Evolutionary conservation across 2,888 invertebrate genomes (phyloP), one percentile per base, ranked within the genome.

Genomic region (Leistus spinibarbis): DNA sequence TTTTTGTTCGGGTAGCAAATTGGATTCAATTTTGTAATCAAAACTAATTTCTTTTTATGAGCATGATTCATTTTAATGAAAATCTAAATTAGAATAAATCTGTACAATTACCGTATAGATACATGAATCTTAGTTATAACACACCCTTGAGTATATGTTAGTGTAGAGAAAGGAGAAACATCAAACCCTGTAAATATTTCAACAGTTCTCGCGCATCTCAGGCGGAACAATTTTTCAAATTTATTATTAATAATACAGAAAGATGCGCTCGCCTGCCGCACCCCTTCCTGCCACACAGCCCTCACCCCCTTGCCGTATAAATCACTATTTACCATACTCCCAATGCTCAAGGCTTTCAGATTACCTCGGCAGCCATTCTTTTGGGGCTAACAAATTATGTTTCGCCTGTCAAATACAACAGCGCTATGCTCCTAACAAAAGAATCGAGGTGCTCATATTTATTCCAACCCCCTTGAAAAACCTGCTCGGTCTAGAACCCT

Each of bases 361-460:
- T 81, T 81, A 81, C 79, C 80, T 79, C 78, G 76, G 76, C 54
- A 24, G 69, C 69, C 70, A 67, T 69, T 71, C 76, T 71, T 76
- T 76, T 81, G 82, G 83, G 83, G 82, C 78, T 82, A 81, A 81
- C 82, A 83, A 83, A 83, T 83, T 83, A 82, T 82, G 80, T 81
- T 82, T 79, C 80, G 79, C 79, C 82, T 82, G 83, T 83, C 83
- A 83, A 80, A 80, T 79, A 81, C 83, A 83, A 81, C 80, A 80
- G 81, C 75, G 78, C 81, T 79, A 40, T 40, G 5, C 40, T 40
- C 40, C 40, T 40, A 40, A 77, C 77, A 69, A 71, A 76, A 71
- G 76, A 78, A 78, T 76, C 72, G 76, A 78, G 78, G 76, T 76
- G 76, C 76, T 76, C 76, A 76, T 77, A 77, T 78, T 78, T 77